These are phyloP conservation scores for Pristionchus fissidentatus DNA, from an alignment of 2,888 invertebrate species.

Conservation along the genomic window DNA sequence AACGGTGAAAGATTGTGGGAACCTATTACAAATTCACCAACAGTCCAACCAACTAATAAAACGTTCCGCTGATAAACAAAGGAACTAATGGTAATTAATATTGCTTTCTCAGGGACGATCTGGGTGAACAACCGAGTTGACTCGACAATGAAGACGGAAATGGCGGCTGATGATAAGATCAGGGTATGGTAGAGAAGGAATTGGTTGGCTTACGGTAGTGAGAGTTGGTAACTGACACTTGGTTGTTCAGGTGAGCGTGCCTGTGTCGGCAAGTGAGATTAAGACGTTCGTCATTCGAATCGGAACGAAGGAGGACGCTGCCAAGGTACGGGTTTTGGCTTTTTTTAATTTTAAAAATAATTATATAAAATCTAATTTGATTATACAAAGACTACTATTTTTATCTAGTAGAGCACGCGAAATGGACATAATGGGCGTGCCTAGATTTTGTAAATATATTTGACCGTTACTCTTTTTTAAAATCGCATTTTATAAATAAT, in stretches of 20 bases:
- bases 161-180: conserved; percentile 55
- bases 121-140: conserved; percentile 63
- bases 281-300: conserved; percentile 59
- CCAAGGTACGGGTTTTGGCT: conserved; percentile 51
- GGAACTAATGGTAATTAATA: not conserved
- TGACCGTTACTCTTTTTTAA: too few species aligned
- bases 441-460: too few species aligned
- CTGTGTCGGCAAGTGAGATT: conserved; percentile 56
- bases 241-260: conserved; percentile 58
- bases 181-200: conserved; percentile 48
- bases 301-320: conserved; percentile 53
- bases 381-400: too few species aligned
- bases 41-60: too few species aligned
- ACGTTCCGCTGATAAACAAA: too few species aligned
- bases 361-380: not conserved
- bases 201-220: conserved; percentile 55
- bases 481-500: too few species aligned
- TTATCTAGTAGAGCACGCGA: too few species aligned
- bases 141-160: conserved; percentile 59
- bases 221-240: not conserved
- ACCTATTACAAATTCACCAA: too few species aligned
- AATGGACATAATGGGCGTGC: too few species aligned
- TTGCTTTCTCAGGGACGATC: conserved; percentile 57
- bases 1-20: too few species aligned
- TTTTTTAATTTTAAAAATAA: not conserved